A percentile compares a stretch with the other conserved stretches of the same genome.
phyloP scores from a whole-genome alignment of 2,888 invertebrate genomes.

The Nebria brevicollis region DNA sequence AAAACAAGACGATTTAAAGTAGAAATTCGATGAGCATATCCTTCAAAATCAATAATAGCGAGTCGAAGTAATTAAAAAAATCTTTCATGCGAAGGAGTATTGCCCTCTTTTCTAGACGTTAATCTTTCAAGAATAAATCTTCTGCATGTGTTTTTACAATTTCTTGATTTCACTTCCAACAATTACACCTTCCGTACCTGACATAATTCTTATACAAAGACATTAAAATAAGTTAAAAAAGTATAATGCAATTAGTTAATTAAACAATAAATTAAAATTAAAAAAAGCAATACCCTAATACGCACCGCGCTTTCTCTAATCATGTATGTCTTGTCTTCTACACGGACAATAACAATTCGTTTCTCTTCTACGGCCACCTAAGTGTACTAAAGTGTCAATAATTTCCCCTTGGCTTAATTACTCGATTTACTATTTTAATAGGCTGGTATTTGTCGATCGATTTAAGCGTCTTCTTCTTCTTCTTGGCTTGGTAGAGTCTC shows the following conservation, averaged over 20 bases:
- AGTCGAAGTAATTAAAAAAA: too few relatives aligned
- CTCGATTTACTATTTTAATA: slow-evolving; percentile 28
- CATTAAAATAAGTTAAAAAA: background rate
- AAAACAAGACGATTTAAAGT: too few relatives aligned
- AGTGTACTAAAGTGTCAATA: slow-evolving; percentile 7
- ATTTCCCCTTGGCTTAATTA: slow-evolving; percentile 27
- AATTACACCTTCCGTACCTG: background rate
- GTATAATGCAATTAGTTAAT: background rate
- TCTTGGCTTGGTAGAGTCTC: background rate
- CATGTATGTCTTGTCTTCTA: background rate
- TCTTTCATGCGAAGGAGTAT: too few relatives aligned
- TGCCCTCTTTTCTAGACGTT: too few relatives aligned
- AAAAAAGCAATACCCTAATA: background rate
- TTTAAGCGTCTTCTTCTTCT: background rate
- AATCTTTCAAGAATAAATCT: background rate
- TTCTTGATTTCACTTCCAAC: background rate
- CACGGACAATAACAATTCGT: slow-evolving; percentile 1
- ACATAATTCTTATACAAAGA: slow-evolving; percentile 1
- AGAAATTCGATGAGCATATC: too few relatives aligned
- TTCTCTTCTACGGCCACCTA: slow-evolving; percentile 21
- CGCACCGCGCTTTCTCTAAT: background rate
- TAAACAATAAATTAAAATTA: background rate
- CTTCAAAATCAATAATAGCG: too few relatives aligned
- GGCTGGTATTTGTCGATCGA: slow-evolving; percentile 12
- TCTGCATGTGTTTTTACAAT: background rate